Conservation (phyloP, 2,888 invertebrate genomes). For the Heliconius hortense region DNA sequence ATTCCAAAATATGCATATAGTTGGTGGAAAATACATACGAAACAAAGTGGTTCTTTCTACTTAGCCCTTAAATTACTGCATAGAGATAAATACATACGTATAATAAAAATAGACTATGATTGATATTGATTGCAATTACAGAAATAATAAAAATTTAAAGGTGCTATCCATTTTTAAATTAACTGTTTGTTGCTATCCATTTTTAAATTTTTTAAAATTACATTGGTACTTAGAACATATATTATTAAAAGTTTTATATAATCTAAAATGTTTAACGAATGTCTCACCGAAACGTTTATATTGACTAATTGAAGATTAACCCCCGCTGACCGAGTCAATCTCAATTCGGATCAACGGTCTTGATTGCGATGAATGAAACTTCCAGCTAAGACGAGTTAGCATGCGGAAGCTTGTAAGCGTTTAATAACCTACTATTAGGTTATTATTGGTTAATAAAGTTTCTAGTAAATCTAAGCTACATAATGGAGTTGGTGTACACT, state of each 20-base stretch:
- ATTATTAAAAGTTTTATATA: neutral
- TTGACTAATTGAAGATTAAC: slow-evolving; percentile 67
- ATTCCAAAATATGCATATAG: neutral
- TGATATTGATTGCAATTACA: too few species aligned
- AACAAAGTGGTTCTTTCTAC: too few species aligned
- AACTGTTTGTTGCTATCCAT: too few species aligned
- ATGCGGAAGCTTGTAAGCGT: slow-evolving; percentile 31
- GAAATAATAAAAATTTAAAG: too few species aligned
- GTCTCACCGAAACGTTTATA: slow-evolving; percentile 41
- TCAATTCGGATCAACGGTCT: slow-evolving; percentile 59
- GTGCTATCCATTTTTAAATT: too few species aligned
- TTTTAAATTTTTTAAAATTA: too few species aligned
- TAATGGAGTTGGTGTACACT: neutral
- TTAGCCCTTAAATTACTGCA: too few species aligned
- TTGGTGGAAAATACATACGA: neutral
- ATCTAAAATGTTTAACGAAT: neutral
- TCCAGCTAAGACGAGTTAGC: slow-evolving; percentile 36
- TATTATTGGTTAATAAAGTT: slow-evolving; percentile 1
- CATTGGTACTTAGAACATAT: too few species aligned
- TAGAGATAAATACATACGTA: too few species aligned
- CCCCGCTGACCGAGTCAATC: slow-evolving; percentile 58
- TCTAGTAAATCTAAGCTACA: neutral
- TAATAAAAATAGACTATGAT: too few species aligned
- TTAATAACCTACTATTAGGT: slow-evolving; percentile 17
- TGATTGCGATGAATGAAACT: slow-evolving; percentile 60